Percentiles rank a stretch among this genome's conserved stretches.
phyloP scores from a whole-genome alignment of 1,140 invertebrate species.

The Antheraea pernyi region DNA sequence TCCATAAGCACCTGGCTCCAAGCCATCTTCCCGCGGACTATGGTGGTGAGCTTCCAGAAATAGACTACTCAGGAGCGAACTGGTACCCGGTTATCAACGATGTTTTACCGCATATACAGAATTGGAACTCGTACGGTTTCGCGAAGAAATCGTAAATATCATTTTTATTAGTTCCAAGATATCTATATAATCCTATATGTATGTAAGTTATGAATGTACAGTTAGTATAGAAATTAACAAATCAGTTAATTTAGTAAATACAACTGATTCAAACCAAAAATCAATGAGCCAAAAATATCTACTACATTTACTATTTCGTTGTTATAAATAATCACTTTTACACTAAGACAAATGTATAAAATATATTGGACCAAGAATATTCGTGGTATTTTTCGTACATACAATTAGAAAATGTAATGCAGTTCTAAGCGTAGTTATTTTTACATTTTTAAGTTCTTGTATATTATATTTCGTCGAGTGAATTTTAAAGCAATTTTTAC shows the following conservation, averaged over 20 bases:
- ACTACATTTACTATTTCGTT: neutral
- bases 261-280: neutral
- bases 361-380: too few species aligned
- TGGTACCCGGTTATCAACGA: slow-evolving; percentile 86
- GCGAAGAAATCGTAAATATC: slow-evolving; percentile 70
- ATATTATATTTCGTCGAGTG: too few species aligned
- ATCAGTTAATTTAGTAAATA: neutral
- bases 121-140: slow-evolving; percentile 84
- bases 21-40: slow-evolving; percentile 87
- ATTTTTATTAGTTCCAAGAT: neutral
- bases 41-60: slow-evolving; percentile 85
- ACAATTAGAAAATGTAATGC: too few species aligned
- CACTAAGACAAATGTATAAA: too few species aligned
- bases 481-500: too few species aligned
- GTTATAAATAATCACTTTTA: neutral
- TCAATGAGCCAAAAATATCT: neutral
- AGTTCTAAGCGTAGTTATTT: too few species aligned
- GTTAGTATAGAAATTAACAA: neutral
- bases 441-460: too few species aligned
- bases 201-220: neutral
- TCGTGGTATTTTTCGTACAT: too few species aligned
- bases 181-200: neutral
- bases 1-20: slow-evolving; percentile 85
- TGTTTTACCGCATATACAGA: slow-evolving; percentile 81
- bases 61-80: slow-evolving; percentile 86